Conservation (phyloP, 2,888 invertebrate genomes). For the Palloptera scutellata region DNA sequence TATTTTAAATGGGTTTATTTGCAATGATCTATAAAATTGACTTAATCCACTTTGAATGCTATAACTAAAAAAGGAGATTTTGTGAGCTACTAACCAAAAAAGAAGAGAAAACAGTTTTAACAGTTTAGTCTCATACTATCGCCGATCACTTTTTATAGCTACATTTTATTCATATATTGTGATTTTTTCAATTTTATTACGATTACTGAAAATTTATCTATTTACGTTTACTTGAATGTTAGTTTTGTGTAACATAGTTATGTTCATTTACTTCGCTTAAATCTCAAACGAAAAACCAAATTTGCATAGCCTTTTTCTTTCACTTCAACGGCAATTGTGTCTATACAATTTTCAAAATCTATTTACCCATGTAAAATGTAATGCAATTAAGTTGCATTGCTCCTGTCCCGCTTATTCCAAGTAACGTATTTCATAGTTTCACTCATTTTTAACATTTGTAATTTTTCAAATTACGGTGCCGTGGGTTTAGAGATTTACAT, state of each 20-base stretch:
- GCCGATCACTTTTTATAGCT: background rate
- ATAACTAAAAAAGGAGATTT: slow-evolving; percentile 9
- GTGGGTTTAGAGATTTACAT: slow-evolving; percentile 32
- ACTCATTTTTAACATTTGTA: slow-evolving; percentile 40
- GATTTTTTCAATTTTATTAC: slow-evolving; percentile 33
- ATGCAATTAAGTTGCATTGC: slow-evolving; percentile 3
- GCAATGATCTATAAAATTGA: slow-evolving; percentile 53
- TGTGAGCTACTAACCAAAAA: slow-evolving; percentile 15
- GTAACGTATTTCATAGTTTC: slow-evolving; percentile 28
- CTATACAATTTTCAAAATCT: slow-evolving; percentile 28
- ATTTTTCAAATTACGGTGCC: slow-evolving; percentile 33
- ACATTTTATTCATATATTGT: slow-evolving; percentile 7
- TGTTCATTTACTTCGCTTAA: slow-evolving; percentile 64
- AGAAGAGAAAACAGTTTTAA: slow-evolving; percentile 17
- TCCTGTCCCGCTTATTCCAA: background rate
- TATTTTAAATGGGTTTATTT: slow-evolving; percentile 50
- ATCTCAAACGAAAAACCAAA: slow-evolving; percentile 58
- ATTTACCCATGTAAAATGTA: slow-evolving; percentile 48
- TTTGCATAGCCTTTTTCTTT: too few relatives aligned
- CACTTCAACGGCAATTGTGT: slow-evolving; percentile 33
- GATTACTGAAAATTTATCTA: slow-evolving; percentile 52
- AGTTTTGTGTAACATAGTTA: slow-evolving; percentile 62
- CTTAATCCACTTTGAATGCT: slow-evolving; percentile 43
- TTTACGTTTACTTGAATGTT: slow-evolving; percentile 57
- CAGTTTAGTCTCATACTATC: too few relatives aligned